These are phyloP conservation scores for Cosmorhoe ocellata DNA, from an alignment of 2,888 invertebrate species.

Conservation along the genomic window DNA sequence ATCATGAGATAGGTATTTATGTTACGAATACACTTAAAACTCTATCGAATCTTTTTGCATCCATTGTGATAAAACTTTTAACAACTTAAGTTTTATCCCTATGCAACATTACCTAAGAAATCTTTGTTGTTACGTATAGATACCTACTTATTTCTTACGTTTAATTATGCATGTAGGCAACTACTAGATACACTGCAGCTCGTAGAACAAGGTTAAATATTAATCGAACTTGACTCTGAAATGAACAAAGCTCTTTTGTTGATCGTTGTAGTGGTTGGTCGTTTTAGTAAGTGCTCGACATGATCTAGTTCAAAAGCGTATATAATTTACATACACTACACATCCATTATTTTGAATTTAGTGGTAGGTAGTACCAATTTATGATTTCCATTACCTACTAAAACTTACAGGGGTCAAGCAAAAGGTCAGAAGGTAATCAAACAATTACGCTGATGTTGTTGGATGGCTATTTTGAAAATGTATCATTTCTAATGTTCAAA, in stretches of 20 bases:
- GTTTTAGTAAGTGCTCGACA: slow-evolving; percentile 6
- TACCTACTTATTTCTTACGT: not conserved
- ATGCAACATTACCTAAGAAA: too few species aligned
- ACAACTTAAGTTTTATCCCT: not conserved
- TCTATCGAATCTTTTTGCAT: not conserved
- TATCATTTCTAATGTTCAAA: not conserved
- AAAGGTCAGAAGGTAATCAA: slow-evolving; percentile 35
- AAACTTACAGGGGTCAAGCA: slow-evolving; percentile 35
- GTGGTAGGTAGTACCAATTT: not conserved
- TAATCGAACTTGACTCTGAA: slow-evolving; percentile 1
- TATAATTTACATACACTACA: too few species aligned
- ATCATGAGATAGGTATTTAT: not conserved
- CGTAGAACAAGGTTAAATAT: slow-evolving; percentile 4
- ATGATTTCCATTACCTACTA: not conserved
- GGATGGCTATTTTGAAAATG: not conserved
- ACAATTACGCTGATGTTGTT: not conserved
- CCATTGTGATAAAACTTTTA: not conserved
- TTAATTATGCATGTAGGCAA: not conserved
- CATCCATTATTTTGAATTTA: too few species aligned
- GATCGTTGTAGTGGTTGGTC: slow-evolving; percentile 7
- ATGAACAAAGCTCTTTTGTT: slow-evolving; percentile 11
- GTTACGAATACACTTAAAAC: too few species aligned
- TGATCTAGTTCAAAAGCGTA: too few species aligned
- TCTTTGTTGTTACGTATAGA: too few species aligned
- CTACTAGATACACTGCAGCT: slow-evolving; percentile 5